Conservation (phyloP, 2,113 vertebrate genomes). For the Coracopsis vasa region DNA sequence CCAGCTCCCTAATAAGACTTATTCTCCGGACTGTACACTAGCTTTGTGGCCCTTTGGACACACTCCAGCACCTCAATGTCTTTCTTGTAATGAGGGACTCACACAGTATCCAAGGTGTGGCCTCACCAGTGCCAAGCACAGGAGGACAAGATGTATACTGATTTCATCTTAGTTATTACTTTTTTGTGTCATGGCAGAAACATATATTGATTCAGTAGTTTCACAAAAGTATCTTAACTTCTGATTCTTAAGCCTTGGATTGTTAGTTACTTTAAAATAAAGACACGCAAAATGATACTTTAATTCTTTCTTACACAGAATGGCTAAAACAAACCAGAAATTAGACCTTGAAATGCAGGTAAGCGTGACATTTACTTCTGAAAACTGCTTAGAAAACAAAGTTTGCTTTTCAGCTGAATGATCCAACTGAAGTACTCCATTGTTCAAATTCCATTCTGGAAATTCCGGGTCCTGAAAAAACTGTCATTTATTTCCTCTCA, state of each 20-base stretch:
- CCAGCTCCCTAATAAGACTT: background rate
- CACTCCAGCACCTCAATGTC: background rate
- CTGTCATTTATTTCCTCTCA: background rate
- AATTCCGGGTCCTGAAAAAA: background rate
- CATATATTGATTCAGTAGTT: background rate
- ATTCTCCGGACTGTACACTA: background rate
- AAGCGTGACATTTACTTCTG: background rate
- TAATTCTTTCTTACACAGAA: background rate
- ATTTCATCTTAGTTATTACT: background rate
- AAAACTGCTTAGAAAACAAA: background rate
- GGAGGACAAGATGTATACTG: accelerated
- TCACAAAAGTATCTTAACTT: background rate
- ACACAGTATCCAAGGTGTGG: background rate
- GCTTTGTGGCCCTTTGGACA: background rate
- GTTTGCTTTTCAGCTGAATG: background rate
- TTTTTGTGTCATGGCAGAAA: background rate
- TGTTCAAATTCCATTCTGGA: background rate
- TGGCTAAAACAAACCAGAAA: background rate
- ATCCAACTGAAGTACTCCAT: background rate
- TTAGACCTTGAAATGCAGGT: background rate
- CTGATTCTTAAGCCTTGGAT: background rate
- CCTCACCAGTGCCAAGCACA: background rate
- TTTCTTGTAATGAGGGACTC: background rate
- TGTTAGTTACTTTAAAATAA: background rate
- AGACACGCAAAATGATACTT: background rate